Base-by-base conservation (phyloP, 2,888 invertebrate genomes). In the Junonia oenone region DNA sequence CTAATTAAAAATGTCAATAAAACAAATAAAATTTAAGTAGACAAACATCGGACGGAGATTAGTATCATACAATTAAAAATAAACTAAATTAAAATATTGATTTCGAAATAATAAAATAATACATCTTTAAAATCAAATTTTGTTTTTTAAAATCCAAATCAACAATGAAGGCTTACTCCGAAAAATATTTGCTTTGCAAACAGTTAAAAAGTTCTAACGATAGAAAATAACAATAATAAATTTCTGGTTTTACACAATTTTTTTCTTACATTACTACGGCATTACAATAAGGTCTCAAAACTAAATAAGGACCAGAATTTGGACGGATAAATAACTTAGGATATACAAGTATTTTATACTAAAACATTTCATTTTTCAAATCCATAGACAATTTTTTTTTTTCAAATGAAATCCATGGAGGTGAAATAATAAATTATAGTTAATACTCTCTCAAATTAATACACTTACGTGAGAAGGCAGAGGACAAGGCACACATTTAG, bases 271-370 rank as follows among this genome's bases (percentile, higher is more conserved):
- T 14, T 26, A 31, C 55, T 58, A 53, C 14, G 13, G 29, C 50
- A 29, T 46, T 48, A 43, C 26, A 26, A 56, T 48, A 57, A 47
- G 56, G 47, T 56, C 58, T 51, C 46, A 55, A 59, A n/a, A 63
- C 55, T 64, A 61, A 71, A 63, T 53, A 72, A 77, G 77, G 83
- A 83, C 83, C 83, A 83, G 82, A 83, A 68, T 72, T 76, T 79
- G 83, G 83, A 83, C 81, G 83, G 83, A 82, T 65, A 67, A 65
- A 68, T 43, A 55, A 51, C 31, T 51, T 40, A 45, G 8, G 43
- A 38, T 13, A 4, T 46, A 27, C 15, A 51, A 47, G 51, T 45
- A 11, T 5, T 17, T 19, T 31, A 49, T 49, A 45, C 13, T 52
- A 35, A 33, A 19, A n/a, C 11, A 22, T 26, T 9, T 27, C 9